Evolutionary conservation across 2,888 invertebrate genomes (phyloP).

Genomic region (Icerya purchasi): DNA sequence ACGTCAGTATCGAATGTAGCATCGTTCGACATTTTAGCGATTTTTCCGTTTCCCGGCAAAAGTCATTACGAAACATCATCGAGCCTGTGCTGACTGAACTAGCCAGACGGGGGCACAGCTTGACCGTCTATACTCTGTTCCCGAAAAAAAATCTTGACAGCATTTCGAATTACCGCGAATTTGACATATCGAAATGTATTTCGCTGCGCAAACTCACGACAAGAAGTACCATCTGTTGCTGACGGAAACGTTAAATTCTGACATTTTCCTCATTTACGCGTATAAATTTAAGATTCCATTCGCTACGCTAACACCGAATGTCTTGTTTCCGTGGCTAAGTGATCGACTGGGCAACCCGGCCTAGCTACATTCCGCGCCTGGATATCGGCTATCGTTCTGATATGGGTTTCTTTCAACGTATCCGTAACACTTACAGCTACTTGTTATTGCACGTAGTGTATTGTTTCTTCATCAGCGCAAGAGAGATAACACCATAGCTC

Average conservation of each 20-base stretch:
- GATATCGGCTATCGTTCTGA: background rate
- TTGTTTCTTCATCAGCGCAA: background rate
- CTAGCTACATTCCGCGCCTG: conserved; percentile 21
- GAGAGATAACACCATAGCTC: background rate
- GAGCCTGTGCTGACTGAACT: background rate
- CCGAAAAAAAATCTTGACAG: background rate
- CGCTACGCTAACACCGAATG: conserved; percentile 16
- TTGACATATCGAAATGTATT: background rate
- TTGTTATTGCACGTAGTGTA: background rate
- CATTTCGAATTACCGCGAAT: background rate
- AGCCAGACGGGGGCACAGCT: background rate
- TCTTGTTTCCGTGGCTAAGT: conserved; percentile 17
- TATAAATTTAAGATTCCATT: conserved; percentile 17
- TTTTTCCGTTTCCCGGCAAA: background rate
- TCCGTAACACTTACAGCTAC: background rate
- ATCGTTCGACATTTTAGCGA: background rate
- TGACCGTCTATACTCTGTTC: background rate
- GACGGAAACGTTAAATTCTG: conserved; percentile 18
- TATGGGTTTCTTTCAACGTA: conserved; percentile 1
- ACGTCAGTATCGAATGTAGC: too few species aligned
- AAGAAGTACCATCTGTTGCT: conserved; percentile 18
- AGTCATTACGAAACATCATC: background rate
- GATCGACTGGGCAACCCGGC: conserved; percentile 17
- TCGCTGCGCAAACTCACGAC: background rate
- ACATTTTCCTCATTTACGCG: conserved; percentile 16